Evolutionary conservation across 2,113 vertebrate species (phyloP), one percentile per base, ranked within the genome.

Genomic region (Butorides virescens): DNA sequence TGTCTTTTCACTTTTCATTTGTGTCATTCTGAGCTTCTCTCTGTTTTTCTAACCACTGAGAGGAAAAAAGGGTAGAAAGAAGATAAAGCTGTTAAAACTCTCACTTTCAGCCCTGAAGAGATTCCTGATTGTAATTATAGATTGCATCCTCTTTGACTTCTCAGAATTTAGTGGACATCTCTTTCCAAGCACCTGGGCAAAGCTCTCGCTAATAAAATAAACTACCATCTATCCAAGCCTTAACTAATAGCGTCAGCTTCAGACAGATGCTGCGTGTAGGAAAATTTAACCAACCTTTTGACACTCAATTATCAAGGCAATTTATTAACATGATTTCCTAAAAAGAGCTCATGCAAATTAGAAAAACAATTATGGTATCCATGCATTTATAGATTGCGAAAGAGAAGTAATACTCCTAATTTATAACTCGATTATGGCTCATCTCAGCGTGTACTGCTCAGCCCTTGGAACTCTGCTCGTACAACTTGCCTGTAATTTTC

Each of bases 1-100:
- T 99, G 99, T 99, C 99, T 99, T 99, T 99, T 99, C 99, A 99
- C 98, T 99, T 99, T 99, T 99, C 99, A 99, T 99, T 99, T 99
- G 98, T 99, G 98, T 99, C 99, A 99, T 98, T 99, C 96, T 97
- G 96, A 97, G 98, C 98, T 98, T 97, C 98, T 98, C 98, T 98
- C 98, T 98, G 98, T 98, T 99, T 98, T 98, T 95, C 98, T 95
- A 98, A 90, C 96, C 96, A 98, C 96, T 91, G 68, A 95, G 97
- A 98, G 98, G 97, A 97, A 98, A 97, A 98, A 96, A 95, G 97
- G 94, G 96, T 94, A 96, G 97, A 96, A 97, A 97, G 97, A 95
- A 98, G 98, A 98, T 98, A 98, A 98, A 98, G 97, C 98, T 97
- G 97, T 98, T 98, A 97, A 98, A 98, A 98, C 90, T 98, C 98